phyloP scores from a whole-genome alignment of 1,140 invertebrate species.

The Drosophila arawakana region DNA sequence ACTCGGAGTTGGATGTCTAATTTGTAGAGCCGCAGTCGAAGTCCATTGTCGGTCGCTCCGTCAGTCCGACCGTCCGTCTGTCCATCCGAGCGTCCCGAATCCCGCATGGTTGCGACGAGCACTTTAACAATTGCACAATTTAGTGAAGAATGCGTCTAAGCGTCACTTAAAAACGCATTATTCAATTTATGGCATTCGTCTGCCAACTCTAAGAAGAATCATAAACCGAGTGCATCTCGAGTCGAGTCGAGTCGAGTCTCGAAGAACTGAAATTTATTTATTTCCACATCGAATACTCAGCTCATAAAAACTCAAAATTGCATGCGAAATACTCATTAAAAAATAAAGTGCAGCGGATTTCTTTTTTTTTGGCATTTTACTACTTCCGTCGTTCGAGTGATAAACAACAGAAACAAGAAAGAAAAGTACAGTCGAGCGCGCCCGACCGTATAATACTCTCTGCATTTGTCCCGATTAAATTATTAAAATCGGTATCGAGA shows the following conservation, averaged over 20 bases:
- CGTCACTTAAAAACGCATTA: slow-evolving; percentile 82
- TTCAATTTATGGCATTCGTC: slow-evolving; percentile 65
- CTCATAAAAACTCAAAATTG: slow-evolving; percentile 10
- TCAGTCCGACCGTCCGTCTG: not conserved
- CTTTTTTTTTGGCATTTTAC: slow-evolving; percentile 14
- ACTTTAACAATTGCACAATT: slow-evolving; percentile 79
- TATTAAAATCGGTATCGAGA: too few relatives aligned
- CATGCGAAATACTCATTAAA: slow-evolving; percentile 9
- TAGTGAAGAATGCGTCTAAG: slow-evolving; percentile 81
- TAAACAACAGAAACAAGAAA: slow-evolving; percentile 8
- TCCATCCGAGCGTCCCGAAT: slow-evolving; percentile 4
- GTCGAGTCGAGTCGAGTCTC: slow-evolving; percentile 4
- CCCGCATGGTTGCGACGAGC: slow-evolving; percentile 43
- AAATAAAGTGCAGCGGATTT: not conserved
- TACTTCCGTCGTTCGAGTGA: slow-evolving; percentile 5
- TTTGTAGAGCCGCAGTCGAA: slow-evolving; percentile 30
- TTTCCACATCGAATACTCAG: not conserved
- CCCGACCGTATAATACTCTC: too few relatives aligned
- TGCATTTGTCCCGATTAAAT: too few relatives aligned
- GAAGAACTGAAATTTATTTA: not conserved
- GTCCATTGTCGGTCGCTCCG: not conserved
- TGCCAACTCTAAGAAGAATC: slow-evolving; percentile 10
- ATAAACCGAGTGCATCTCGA: slow-evolving; percentile 6
- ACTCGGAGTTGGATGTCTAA: slow-evolving; percentile 51
- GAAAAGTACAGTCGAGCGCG: too few relatives aligned